Evolutionary conservation across 2,888 invertebrate species (phyloP), one percentile per base, ranked within the genome.

Genomic region (Diarsia brunnea): DNA sequence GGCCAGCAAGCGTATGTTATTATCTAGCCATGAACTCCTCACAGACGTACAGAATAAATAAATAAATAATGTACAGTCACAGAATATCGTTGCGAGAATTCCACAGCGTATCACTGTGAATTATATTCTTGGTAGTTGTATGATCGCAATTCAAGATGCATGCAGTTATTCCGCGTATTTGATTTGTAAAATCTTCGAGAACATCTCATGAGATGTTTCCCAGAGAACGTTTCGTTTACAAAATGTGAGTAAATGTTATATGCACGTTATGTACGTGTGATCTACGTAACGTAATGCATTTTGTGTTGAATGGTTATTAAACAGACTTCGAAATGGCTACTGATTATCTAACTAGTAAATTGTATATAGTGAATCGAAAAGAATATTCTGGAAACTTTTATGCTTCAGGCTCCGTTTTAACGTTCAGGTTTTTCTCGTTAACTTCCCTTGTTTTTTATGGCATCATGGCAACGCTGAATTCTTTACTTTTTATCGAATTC

Each of bases 131-230:
- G 43, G 16, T n/a, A 38, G 66, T 27, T 19, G 63, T 43, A 8
- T 27, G 27, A 63, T 43, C 38, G 58, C 19, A 21, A 72, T 66
- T 47, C 47, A 79, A 53, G 11, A 1, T n/a, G 55, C 19, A 53
- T 66, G 53, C 65, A 38, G 3, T 27, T 43, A 66, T 66, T 66
- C 61, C 47, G 47, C 21, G 31, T 61, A 43, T 65, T 19, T 55
- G 58, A 24, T 79, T 58, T 65, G 31, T 79, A 51, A 51, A 79
- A 38, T 5, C 16, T 43, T 60, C 73, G 27, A 49, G 24, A 43
- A 55, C 21, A n/a, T 58, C 16, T 16, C 16, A 12, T 38, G n/a
- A 2, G 27, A 24, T 45, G 31, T 10, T 66, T 81, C 55, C 27
- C 55, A 69, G 11, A 24, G 60, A 74, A 63, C 10, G 58, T 73